phyloP scores from a whole-genome alignment of 2,888 invertebrate genomes.

The Teleiodes luculella region DNA sequence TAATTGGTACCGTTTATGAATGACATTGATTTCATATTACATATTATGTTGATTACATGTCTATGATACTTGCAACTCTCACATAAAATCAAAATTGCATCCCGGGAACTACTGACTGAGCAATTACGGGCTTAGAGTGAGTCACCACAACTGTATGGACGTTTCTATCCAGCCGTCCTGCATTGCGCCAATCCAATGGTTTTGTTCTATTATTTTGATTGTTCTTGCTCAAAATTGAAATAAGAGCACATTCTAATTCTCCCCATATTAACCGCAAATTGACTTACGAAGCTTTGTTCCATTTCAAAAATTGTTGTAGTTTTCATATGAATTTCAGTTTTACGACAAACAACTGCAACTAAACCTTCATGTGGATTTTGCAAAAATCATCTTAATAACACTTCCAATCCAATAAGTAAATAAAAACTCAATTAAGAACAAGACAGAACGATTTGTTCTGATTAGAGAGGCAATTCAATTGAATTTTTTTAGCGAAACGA shows the following conservation, averaged over 20 bases:
- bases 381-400: slow-evolving; percentile 34
- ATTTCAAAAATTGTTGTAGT: slow-evolving; percentile 8
- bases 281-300: no score
- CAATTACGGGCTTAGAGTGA: slow-evolving; percentile 62
- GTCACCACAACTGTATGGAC: slow-evolving; percentile 58
- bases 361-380: background rate
- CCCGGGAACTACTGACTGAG: slow-evolving; percentile 42
- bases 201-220: slow-evolving; percentile 53
- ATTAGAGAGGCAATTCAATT: slow-evolving; percentile 34
- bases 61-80: background rate
- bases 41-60: background rate
- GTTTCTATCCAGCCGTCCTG: slow-evolving; percentile 62
- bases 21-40: background rate
- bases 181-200: slow-evolving; percentile 71
- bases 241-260: slow-evolving; percentile 34
- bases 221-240: slow-evolving; percentile 48
- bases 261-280: no score
- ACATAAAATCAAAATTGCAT: slow-evolving; percentile 36
- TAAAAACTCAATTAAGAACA: background rate
- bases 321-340: background rate
- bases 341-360: background rate
- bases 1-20: no score
- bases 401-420: background rate
- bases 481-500: slow-evolving; percentile 54
- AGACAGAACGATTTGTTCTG: slow-evolving; percentile 10